Base-by-base conservation (phyloP, 1,140 invertebrate species). In the Drosophila serrata region DNA sequence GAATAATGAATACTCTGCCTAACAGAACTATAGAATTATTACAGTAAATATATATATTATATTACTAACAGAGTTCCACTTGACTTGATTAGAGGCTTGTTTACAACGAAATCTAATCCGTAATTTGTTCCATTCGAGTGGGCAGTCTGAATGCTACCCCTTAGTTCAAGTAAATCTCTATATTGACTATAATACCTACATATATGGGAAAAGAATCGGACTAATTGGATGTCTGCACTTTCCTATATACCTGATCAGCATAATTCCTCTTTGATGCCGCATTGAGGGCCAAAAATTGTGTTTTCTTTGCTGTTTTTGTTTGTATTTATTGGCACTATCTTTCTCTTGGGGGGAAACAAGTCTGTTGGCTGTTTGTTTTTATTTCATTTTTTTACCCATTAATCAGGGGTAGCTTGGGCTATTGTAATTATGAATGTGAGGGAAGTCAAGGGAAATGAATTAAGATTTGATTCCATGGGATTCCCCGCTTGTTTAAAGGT, bases 241-340 rank as follows among this genome's bases (percentile, higher is more conserved):
- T 48, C 42, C n/a, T 49, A 9, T 70, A 46, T 29, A 17, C 33
- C 42, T 31, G 29, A 24, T 39, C 53, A 72, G 59, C 69, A 72
- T 72, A 72, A 72, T 72, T 59, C 55, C 37, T 17, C 35, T 59
- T 48, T 57, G 64, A 72, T 65, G 65, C 65, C 27, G 62, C 68
- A 29, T 70, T 49, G 67, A 59, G 69, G 53, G 43, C 69, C 67
- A 72, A 72, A 48, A 72, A 72, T 58, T 24, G 57, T 61, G 48
- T 49, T 49, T 29, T 48, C 43, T 27, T 27, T 48, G 8, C 57
- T 40, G 17, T 22, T 35, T 35, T 58, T 64, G 29, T 33, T 33
- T 70, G 35, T 40, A 49, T 72, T 72, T 70, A 70, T 72, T 48
- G 42, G 35, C 65, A 56, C 49, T 57, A 57, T 46, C 68, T 46